Base-by-base conservation (phyloP, 2,888 invertebrate species). In the Platypus cylindrus region DNA sequence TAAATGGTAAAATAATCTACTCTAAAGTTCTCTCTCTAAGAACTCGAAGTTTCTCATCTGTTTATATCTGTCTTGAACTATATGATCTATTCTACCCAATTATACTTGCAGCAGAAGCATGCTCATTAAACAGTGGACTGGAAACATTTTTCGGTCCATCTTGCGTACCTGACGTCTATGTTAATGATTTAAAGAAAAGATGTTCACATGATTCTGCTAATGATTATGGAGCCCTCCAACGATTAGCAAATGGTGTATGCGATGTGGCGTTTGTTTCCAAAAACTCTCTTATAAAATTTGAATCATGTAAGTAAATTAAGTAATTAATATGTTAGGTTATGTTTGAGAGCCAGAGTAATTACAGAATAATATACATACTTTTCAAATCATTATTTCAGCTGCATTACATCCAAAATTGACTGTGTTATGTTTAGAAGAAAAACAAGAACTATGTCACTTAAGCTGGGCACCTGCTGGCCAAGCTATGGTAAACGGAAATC, bases 181-280 rank as follows among this genome's bases (percentile, higher is more conserved):
- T 40, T n/a, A 56, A 55, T 2, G 45, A 45, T 28, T 12, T 48
- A 24, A 30, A 38, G 25, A 27, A 43, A 32, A 36, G 11, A 5
- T 50, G 50, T 32, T 60, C 62, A 3, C 58, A 63, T 20, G 49
- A 52, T 7, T 57, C 59, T 11, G 55, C 55, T 9, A 75, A 72
- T 0, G 81, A 80, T 38, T 60, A 66, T 38, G 71, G 73, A 2
- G 79, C 81, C 0, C 53, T 83, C 22, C 62, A 70, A 34, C 80
- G 82, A 43, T 58, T 87, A 9, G 63, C 71, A 2, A 72, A 76
- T 41, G 75, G 72, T 0, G 67, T 65, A 38, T 81, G 71, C 3
- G 85, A 87, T 49, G 83, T 87, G 0, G 85, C 85, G 0, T 86
- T 89, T 48, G 60, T 87, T 3, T 61, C 60, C 0, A 49, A 51